phyloP scores from a whole-genome alignment of 64 coral and sea anemone genomes.

The Stichodactyla helianthus region DNA sequence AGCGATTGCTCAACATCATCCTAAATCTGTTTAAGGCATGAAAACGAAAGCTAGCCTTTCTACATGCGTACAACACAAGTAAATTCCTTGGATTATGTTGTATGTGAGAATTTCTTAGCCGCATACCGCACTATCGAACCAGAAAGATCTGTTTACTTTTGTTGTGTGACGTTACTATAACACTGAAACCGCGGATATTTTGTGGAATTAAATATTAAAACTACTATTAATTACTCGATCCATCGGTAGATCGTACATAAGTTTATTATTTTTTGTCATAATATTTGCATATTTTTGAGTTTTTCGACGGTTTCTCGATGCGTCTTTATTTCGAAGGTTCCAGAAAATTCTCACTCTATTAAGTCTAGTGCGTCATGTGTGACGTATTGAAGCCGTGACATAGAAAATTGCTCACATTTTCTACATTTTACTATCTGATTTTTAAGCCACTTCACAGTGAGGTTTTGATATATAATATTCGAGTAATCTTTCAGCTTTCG shows the following conservation, averaged over 20 bases:
- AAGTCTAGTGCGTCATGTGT: neutral
- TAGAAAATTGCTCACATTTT: neutral
- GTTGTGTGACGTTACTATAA: conserved; percentile 1
- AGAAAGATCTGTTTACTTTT: neutral
- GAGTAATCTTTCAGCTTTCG: too few species aligned
- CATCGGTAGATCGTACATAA: neutral
- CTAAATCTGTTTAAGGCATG: neutral
- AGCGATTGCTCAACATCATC: neutral
- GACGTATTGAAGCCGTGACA: neutral
- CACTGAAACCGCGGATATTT: neutral
- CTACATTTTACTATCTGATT: neutral
- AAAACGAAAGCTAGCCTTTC: neutral
- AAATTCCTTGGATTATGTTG: neutral
- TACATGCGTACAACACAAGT: neutral
- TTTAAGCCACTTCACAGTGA: neutral
- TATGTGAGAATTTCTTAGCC: neutral
- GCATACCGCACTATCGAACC: neutral
- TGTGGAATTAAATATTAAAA: neutral
- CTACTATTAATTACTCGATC: neutral
- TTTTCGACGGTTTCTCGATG: neutral
- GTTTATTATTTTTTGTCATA: neutral
- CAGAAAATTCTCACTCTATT: neutral
- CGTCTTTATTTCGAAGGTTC: neutral
- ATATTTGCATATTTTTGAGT: neutral
- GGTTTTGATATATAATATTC: neutral